Evolutionary conservation across 2,797 vertebrate species (phyloP).

Genomic region (Coilia nasus): DNA sequence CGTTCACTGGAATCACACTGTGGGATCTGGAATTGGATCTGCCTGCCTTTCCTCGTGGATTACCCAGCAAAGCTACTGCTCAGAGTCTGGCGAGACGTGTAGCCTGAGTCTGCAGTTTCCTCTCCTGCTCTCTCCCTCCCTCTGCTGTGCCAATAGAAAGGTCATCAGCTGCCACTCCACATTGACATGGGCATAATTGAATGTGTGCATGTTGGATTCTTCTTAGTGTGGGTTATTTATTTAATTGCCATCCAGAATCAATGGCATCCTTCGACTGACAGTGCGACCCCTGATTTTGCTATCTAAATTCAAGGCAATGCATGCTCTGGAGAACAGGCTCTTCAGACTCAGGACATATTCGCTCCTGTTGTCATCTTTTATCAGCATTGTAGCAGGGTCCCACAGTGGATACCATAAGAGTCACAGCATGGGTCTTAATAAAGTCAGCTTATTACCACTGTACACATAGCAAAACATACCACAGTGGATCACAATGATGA

Average conservation of each 20-base stretch:
- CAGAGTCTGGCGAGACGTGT: not conserved
- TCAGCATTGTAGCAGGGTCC: not conserved
- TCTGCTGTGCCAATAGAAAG: conserved; percentile 17
- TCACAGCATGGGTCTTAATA: not conserved
- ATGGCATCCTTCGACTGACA: conserved; percentile 16
- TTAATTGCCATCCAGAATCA: not conserved
- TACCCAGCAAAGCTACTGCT: conserved; percentile 19
- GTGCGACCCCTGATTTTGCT: not conserved
- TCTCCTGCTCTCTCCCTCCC: not conserved
- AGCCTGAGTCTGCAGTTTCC: conserved; percentile 1
- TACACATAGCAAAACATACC: not conserved
- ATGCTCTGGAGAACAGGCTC: not conserved
- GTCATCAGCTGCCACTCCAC: conserved; percentile 9
- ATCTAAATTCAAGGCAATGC: not conserved
- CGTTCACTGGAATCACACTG: conserved; percentile 14
- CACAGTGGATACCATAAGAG: not conserved
- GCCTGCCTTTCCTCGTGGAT: conserved; percentile 39
- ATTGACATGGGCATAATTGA: not conserved
- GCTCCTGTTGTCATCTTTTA: not conserved
- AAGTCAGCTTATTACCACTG: too few species aligned
- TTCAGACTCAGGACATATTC: not conserved
- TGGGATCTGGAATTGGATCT: conserved; percentile 33
- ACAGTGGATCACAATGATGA: not conserved
- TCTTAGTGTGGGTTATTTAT: not conserved
- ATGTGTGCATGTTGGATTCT: not conserved